Percentiles rank a stretch among this genome's conserved stretches.
Evolutionary conservation across 2,888 invertebrate species (phyloP).

Genomic region (Tiliacea citrago): DNA sequence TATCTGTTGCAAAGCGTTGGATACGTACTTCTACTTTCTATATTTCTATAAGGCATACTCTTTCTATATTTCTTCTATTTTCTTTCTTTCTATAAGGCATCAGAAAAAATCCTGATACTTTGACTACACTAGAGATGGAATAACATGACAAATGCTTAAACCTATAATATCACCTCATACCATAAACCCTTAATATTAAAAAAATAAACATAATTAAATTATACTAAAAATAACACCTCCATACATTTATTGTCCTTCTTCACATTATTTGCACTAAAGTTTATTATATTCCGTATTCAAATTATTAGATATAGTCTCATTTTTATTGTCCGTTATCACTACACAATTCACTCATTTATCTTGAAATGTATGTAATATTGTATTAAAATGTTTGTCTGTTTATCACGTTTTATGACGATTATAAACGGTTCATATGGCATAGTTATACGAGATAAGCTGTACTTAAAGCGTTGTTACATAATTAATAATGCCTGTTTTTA

Average conservation of each 20-base stretch:
- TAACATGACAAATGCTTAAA: background rate
- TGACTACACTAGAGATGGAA: background rate
- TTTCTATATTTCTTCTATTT: too few species aligned
- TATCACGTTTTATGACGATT: conserved; percentile 21
- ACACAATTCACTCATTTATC: conserved; percentile 36
- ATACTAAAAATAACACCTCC: conserved; percentile 11
- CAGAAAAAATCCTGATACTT: background rate
- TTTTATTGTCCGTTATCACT: conserved; percentile 52
- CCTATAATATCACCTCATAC: background rate
- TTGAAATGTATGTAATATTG: conserved; percentile 25
- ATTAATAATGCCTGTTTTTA: conserved; percentile 3
- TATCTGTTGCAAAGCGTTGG: too few species aligned
- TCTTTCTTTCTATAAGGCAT: background rate
- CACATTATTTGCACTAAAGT: conserved; percentile 48
- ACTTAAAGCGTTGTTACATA: conserved; percentile 8
- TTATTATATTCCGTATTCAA: conserved; percentile 39
- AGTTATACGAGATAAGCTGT: conserved; percentile 20
- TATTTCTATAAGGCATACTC: too few species aligned
- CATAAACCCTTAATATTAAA: background rate
- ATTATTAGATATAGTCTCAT: conserved; percentile 25
- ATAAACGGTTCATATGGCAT: conserved; percentile 28
- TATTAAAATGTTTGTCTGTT: conserved; percentile 29
- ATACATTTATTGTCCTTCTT: conserved; percentile 51
- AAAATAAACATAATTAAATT: conserved; percentile 2
- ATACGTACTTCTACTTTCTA: too few species aligned